phyloP scores from a whole-genome alignment of 23 tunicate genomes.

The Aplidium turbinatum region DNA sequence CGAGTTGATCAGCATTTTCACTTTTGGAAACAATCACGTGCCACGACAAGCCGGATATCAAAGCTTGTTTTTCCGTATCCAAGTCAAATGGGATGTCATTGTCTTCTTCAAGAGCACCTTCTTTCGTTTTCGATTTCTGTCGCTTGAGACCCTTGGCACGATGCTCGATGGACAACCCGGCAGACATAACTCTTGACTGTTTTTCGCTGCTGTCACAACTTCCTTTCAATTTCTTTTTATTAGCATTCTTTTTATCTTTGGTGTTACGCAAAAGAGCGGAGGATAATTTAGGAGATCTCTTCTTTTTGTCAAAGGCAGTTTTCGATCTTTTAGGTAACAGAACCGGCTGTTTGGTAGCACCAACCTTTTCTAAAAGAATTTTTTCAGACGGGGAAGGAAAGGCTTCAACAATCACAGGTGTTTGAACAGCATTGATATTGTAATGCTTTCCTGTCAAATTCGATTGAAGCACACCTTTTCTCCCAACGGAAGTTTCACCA shows the following conservation, averaged over 20 bases:
- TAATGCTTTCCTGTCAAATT: neutral
- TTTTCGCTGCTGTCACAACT: neutral
- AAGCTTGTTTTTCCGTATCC: conserved; percentile 34
- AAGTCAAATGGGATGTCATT: conserved; percentile 9
- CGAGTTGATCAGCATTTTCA: conserved; percentile 17
- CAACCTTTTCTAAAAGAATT: conserved; percentile 26
- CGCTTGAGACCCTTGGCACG: conserved; percentile 6
- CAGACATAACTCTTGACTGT: conserved; percentile 45
- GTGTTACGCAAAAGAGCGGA: neutral
- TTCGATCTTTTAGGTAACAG: conserved; percentile 11
- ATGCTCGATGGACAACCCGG: conserved; percentile 60
- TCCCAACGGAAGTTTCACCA: neutral
- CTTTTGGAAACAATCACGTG: conserved; percentile 52
- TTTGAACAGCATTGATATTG: conserved; percentile 1
- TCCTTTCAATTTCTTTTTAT: conserved; percentile 4
- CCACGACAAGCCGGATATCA: conserved; percentile 67
- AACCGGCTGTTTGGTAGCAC: conserved; percentile 1
- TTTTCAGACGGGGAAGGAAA: conserved; percentile 38
- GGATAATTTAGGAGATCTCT: neutral
- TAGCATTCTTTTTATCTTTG: conserved; percentile 5
- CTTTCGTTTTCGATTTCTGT: neutral
- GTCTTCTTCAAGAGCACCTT: conserved; percentile 7
- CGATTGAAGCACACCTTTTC: neutral
- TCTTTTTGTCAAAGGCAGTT: conserved; percentile 30
- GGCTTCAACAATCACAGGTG: conserved; percentile 75